phyloP scores from a whole-genome alignment of 2,113 vertebrate species.

The Ctenomys sociabilis region DNA sequence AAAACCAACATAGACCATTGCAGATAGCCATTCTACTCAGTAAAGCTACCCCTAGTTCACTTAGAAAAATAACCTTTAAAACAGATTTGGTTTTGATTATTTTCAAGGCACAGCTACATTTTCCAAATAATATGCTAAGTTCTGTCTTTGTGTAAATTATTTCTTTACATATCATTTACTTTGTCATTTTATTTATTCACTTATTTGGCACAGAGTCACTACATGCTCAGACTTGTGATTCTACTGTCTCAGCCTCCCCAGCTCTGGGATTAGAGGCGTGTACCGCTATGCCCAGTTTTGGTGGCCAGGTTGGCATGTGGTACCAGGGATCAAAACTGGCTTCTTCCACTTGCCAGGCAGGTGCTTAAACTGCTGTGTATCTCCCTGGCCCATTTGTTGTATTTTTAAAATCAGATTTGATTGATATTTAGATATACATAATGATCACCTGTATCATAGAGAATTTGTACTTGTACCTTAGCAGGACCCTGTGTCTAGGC shows the following conservation, averaged over 20 bases:
- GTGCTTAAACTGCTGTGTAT: too few species aligned
- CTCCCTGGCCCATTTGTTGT: too few species aligned
- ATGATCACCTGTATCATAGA: background rate
- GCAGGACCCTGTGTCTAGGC: background rate
- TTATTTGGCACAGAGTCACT: too few species aligned
- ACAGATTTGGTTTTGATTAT: constrained; percentile 10
- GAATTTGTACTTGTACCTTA: background rate
- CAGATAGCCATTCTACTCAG: background rate
- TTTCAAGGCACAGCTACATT: background rate
- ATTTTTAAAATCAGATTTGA: background rate
- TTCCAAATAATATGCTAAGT: background rate
- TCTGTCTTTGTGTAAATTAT: background rate
- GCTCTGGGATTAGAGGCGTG: too few species aligned
- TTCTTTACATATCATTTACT: background rate
- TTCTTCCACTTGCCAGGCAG: too few species aligned
- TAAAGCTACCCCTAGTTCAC: background rate
- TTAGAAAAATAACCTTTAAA: constrained; percentile 8
- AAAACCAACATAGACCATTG: background rate
- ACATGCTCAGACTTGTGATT: too few species aligned
- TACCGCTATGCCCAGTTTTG: too few species aligned
- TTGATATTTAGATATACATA: background rate
- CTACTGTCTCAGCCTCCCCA: too few species aligned
- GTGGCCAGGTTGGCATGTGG: too few species aligned
- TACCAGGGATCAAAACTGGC: too few species aligned
- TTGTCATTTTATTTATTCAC: too few species aligned